A percentile compares a stretch with the other conserved stretches of the same genome.
Evolutionary conservation across 2,888 invertebrate genomes (phyloP).

Genomic region (Thymelicus acteon): DNA sequence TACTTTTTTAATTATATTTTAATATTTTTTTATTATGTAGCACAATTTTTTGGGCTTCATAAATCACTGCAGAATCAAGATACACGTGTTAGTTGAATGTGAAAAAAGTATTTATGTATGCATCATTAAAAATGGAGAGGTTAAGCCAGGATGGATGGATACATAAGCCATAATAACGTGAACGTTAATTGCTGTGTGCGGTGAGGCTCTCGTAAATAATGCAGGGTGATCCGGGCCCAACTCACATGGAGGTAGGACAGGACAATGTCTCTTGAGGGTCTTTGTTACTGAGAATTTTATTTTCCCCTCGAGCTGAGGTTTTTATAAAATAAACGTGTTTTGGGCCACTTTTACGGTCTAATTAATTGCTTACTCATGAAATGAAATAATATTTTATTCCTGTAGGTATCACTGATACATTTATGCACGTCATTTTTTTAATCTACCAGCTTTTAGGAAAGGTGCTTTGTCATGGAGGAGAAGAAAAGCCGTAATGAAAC

Average conservation of each 20-base stretch:
- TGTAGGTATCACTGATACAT: no score
- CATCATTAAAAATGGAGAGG: conserved; percentile 15
- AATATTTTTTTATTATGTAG: neutral
- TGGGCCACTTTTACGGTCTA: neutral
- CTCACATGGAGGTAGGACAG: conserved; percentile 15
- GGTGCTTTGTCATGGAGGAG: no score
- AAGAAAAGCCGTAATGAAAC: no score
- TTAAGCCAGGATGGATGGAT: neutral
- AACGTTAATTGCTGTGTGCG: conserved; percentile 46
- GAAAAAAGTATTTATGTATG: neutral
- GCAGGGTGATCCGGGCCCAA: conserved; percentile 41
- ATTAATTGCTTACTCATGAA: conserved; percentile 14
- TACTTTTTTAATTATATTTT: conserved; percentile 29
- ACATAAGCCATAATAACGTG: conserved; percentile 30
- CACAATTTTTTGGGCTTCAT: neutral
- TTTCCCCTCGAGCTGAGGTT: conserved; percentile 11
- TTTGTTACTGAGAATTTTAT: conserved; percentile 18
- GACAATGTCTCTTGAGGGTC: conserved; percentile 1
- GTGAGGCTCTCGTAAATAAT: conserved; percentile 48
- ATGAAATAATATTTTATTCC: no score
- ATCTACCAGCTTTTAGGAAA: no score
- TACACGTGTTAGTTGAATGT: neutral
- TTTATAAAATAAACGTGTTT: conserved; percentile 4
- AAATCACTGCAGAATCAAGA: neutral
- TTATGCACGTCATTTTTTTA: no score